Percentiles rank a stretch among this genome's conserved stretches.
Conservation (phyloP, 2,888 invertebrate species). For the Lepidocyrtinus sp. region DNA sequence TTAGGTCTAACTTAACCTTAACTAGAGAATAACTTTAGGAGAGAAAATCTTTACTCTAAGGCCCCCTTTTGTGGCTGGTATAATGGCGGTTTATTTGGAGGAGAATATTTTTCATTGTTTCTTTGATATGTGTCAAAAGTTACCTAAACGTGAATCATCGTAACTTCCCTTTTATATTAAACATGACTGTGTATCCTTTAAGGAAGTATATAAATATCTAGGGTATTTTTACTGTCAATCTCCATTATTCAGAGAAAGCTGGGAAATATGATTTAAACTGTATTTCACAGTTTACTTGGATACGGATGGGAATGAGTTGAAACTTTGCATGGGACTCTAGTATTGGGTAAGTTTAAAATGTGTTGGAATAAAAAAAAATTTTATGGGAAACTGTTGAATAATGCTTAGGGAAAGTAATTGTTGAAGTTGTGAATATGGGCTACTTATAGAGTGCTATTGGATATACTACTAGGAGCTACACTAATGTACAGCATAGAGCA, state of each 20-base stretch:
- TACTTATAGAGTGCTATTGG: conserved; percentile 8
- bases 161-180: background rate
- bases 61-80: too few species aligned
- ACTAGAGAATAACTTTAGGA: too few species aligned
- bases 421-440: background rate
- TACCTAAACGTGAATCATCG: background rate
- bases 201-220: background rate
- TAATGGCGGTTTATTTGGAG: too few species aligned
- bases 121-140: background rate
- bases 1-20: too few species aligned
- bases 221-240: too few species aligned
- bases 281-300: too few species aligned
- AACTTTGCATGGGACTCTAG: too few species aligned
- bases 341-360: too few species aligned
- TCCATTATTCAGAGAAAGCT: background rate
- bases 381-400: background rate
- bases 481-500: too few species aligned
- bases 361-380: too few species aligned
- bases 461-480: background rate
- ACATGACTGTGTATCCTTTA: background rate
- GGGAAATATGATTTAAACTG: conserved; percentile 5
- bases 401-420: background rate
- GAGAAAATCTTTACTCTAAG: too few species aligned
- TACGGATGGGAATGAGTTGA: too few species aligned
- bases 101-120: background rate